Evolutionary conservation across 2,888 invertebrate species (phyloP), one percentile per base, ranked within the genome.

Genomic region (Eilema sororculum): DNA sequence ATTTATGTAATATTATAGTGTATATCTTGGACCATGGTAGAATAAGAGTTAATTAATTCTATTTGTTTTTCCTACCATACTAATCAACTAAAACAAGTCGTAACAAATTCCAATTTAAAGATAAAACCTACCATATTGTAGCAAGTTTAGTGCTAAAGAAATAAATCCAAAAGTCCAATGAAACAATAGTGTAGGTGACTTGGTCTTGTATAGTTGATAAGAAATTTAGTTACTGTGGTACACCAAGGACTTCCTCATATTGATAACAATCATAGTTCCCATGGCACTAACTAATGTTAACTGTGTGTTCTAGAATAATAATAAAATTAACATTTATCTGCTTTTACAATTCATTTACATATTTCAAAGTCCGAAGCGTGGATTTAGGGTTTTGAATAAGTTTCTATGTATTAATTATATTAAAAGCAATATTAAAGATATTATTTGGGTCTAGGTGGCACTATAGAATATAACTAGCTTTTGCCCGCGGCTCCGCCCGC

Each of bases 191-290:
- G n/a, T 76, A 6, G 28, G 30, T 33, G 6, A 33, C 30, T 33
- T 72, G 72, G 71, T 57, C 46, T 65, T 30, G 41, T 68, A 73
- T 66, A 74, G 59, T 57, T 78, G 86, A 84, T 86, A 84, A 79
- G 74, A 71, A 82, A 79, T 69, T 62, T 16, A 71, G 69, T 77
- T 83, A 84, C 84, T 79, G 72, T 59, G 67, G 80, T 79, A 67
- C 66, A 69, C 71, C 78, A 83, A 83, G 78, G 76, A 74, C 67
- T 75, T 8, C 46, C 46, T 73, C 80, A 80, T 83, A 78, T 74
- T 52, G 74, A 75, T 67, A 74, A 57, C 68, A 63, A 74, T 75
- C 59, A 71, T 57, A 68, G n/a, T 75, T 77, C 70, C 76, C 73
- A 75, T 69, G 68, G 22, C 64, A 57, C 22, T 60, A 37, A 63